A percentile compares a stretch with the other conserved stretches of the same genome.
phyloP scores from a whole-genome alignment of 2,888 invertebrate genomes.

The Cerastis leucographa region DNA sequence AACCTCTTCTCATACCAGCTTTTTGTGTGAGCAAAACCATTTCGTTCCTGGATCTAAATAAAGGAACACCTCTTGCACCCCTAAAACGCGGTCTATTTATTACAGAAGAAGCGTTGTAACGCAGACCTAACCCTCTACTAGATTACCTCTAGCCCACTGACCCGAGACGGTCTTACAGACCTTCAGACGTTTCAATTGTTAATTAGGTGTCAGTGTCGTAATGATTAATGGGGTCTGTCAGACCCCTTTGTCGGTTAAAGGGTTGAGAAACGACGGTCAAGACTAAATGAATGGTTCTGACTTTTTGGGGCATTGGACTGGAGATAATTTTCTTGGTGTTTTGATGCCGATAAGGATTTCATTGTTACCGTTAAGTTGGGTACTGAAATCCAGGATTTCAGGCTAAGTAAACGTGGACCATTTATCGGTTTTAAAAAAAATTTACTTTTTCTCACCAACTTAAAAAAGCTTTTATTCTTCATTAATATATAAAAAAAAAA shows the following conservation, averaged over 20 bases:
- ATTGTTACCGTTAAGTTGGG: slow-evolving; percentile 38
- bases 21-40: too few relatives aligned
- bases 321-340: slow-evolving; percentile 62
- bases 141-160: slow-evolving; percentile 69
- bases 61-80: background rate
- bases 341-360: slow-evolving; percentile 47
- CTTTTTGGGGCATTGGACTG: slow-evolving; percentile 53
- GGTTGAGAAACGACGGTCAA: slow-evolving; percentile 70
- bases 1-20: too few relatives aligned
- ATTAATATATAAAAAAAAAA: too few relatives aligned
- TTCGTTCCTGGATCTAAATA: background rate
- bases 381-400: background rate
- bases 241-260: slow-evolving; percentile 70
- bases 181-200: slow-evolving; percentile 74
- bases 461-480: too few relatives aligned
- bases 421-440: too few relatives aligned
- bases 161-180: slow-evolving; percentile 64
- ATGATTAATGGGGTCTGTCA: slow-evolving; percentile 73
- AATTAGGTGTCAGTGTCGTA: slow-evolving; percentile 72
- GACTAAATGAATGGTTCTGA: slow-evolving; percentile 67
- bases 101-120: slow-evolving; percentile 45
- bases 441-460: too few relatives aligned
- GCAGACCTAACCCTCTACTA: slow-evolving; percentile 49
- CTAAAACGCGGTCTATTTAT: slow-evolving; percentile 40
- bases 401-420: background rate